A percentile compares a stretch with the other conserved stretches of the same genome.
phyloP scores from a whole-genome alignment of 1,140 invertebrate genomes.

The Zeugodacus cucurbitae region DNA sequence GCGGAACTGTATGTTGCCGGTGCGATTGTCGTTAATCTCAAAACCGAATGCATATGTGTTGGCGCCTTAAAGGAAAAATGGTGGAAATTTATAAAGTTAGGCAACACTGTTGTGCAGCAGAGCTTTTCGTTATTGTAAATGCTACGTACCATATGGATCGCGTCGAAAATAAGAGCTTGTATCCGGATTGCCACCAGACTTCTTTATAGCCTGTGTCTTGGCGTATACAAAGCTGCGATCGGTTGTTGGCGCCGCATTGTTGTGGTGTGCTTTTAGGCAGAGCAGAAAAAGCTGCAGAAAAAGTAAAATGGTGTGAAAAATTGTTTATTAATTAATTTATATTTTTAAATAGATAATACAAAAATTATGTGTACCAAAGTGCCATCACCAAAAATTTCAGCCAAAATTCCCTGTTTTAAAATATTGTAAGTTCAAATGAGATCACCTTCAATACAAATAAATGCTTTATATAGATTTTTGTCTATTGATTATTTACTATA shows the following conservation, averaged over 20 bases:
- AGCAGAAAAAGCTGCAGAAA: neutral
- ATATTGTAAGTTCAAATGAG: too few species aligned
- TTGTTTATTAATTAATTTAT: too few species aligned
- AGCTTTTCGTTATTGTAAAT: neutral
- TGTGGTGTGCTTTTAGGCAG: conserved; percentile 56
- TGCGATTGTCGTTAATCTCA: conserved; percentile 72
- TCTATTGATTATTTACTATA: too few species aligned
- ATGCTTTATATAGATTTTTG: too few species aligned
- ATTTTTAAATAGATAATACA: too few species aligned
- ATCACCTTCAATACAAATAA: too few species aligned
- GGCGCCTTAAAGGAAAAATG: conserved; percentile 63
- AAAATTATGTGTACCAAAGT: too few species aligned
- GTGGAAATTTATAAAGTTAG: neutral
- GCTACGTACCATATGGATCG: conserved; percentile 58
- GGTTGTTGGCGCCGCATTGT: conserved; percentile 43
- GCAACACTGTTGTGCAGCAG: neutral
- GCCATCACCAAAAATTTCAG: too few species aligned
- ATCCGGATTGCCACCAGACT: conserved; percentile 42
- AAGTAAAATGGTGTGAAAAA: neutral
- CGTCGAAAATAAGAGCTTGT: conserved; percentile 56
- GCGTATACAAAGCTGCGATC: conserved; percentile 47
- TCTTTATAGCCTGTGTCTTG: conserved; percentile 43
- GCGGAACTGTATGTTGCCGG: conserved; percentile 74
- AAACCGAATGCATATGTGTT: conserved; percentile 78
- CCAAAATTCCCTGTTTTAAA: too few species aligned